Base-by-base conservation (phyloP, 1,140 invertebrate genomes). In the Aphelinus certus region DNA sequence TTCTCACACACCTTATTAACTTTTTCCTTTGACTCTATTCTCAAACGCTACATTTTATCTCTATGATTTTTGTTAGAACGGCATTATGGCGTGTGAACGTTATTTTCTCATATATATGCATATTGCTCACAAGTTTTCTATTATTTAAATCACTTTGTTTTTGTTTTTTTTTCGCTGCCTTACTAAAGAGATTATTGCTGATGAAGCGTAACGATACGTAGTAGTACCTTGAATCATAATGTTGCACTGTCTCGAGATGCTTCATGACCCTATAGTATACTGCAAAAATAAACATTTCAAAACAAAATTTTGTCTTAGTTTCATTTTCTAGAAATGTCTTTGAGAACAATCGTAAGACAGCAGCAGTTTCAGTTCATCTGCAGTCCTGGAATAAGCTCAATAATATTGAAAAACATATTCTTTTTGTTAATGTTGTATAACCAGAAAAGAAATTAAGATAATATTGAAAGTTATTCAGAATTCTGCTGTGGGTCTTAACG, bases 31-130 rank as follows among this genome's bases (percentile, higher is more conserved):
- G 26, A 26, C 26, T 26, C 26, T 26, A 26, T 53, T 53, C 9
- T 9, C 1, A 53, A 53, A 53, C 51, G 9, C 51, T 9, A 53
- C 51, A 9, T 9, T 26, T 26, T 60, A 10, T 60, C 3, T 60
- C 57, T 60, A 10, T 60, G 26, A 60, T 60, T 60, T 46, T 66
- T 66, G 3, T 62, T 62, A 26, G 9, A 47, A 55, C 58, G 43
- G 42, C 49, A 71, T 62, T 63, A 46, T 63, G 58, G 60, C 58
- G 60, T 63, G 58, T 71, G 9, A 26, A 63, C 48, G 47, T 70
- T 61, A 48, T 71, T 71, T 71, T 71, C 10, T 47, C 48, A 43
- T 67, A 60, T 26, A 69, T 69, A 57, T 58, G 43, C 47, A 60
- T 67, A 56, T 7, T 62, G 43, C 9, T 66, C 46, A 73, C 47